Conservation (phyloP, 2,888 invertebrate species). For the Lepas anatifera region DNA sequence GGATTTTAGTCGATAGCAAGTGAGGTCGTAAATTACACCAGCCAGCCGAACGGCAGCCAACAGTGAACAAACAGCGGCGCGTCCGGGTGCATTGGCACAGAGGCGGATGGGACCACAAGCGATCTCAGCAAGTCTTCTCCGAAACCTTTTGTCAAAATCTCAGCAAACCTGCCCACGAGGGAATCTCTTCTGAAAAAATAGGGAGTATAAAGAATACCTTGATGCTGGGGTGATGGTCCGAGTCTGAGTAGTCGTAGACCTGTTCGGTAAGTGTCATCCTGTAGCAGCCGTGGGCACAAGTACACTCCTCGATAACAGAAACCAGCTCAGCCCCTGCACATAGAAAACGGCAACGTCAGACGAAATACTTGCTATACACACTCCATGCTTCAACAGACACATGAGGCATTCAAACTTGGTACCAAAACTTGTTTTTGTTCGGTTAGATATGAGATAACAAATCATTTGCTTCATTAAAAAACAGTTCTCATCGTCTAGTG, state of each 20-base stretch:
- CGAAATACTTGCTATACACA: too few relatives aligned
- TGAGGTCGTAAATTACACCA: too few relatives aligned
- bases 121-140: not conserved
- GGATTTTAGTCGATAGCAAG: too few relatives aligned
- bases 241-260: slow-evolving; percentile 36
- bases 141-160: not conserved
- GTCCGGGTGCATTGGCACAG: not conserved
- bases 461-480: too few relatives aligned
- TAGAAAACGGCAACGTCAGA: too few relatives aligned
- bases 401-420: too few relatives aligned
- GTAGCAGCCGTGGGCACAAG: slow-evolving; percentile 36
- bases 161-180: not conserved
- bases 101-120: not conserved
- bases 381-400: too few relatives aligned
- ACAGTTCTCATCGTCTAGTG: too few relatives aligned
- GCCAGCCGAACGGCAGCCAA: not conserved
- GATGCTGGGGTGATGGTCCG: slow-evolving; percentile 12
- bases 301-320: slow-evolving; percentile 36
- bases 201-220: not conserved
- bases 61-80: not conserved
- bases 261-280: slow-evolving; percentile 36
- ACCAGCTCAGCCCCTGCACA: slow-evolving; percentile 29
- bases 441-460: too few relatives aligned
- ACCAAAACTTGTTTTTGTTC: too few relatives aligned
- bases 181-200: not conserved